Base-by-base conservation (phyloP, 2,113 vertebrate genomes). In the Eidolon helvum region DNA sequence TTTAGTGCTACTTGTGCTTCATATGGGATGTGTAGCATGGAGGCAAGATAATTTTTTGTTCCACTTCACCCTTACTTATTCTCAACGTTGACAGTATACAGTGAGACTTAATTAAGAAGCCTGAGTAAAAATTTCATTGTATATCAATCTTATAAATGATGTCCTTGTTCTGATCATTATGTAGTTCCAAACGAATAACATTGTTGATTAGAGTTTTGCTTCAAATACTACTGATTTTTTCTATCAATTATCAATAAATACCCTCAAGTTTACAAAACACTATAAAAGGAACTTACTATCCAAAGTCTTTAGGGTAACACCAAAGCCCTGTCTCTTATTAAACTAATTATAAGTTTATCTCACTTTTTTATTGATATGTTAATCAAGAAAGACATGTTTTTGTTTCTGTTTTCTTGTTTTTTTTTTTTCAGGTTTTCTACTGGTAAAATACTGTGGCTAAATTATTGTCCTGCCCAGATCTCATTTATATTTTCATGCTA, bases 231-330 rank as follows among this genome's bases (percentile, higher is more conserved):
- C 21, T 92, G 61, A 86, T 66, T 83, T 75, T 84, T 93, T 86
- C 38, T 88, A 45, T 80, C 35, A 90, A 78, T 87, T 90, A 83
- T 66, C 68, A 94, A 91, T 71, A 87, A 69, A 85, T 24, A 6
- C 19, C 48, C 19, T 45, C 82, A 61, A 45, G 18, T 18, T 65
- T 93, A 89, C 11, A 40, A 77, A 66, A 57, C 33, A 78, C 26
- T 88, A 21, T 85, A 85, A 91, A 89, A 89, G 84, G 5, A 93
- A 77, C 10, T 79, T 59, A 92, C 48, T 84, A 40, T 26, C 4
- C 50, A 38, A 68, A 38, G 24, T 63, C 66, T 96, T 66, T 59
- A 40, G n/a, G 10, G n/a, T 35, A 28, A 0, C 55, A 50, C 6
- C 7, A 48, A 89, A 57, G 4, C 26, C 22, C 18, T 69, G 69